phyloP scores from a whole-genome alignment of 2,113 vertebrate species.

The Ctenomys sociabilis region DNA sequence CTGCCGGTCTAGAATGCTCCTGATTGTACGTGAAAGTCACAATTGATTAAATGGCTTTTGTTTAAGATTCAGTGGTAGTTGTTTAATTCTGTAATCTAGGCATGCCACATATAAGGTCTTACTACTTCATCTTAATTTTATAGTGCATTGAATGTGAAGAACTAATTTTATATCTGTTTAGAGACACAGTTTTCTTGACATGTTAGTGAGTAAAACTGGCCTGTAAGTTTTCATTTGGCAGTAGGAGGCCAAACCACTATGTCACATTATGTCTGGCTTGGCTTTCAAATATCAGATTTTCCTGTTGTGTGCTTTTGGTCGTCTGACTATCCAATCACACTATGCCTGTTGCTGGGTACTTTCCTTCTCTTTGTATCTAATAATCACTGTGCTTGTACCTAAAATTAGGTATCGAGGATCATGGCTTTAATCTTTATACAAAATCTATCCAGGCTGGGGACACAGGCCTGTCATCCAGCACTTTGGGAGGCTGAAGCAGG shows the following conservation, averaged over 20 bases:
- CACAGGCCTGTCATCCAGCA: background rate
- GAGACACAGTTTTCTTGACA: background rate
- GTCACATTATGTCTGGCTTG: background rate
- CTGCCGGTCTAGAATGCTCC: background rate
- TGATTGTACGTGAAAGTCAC: background rate
- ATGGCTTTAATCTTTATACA: conserved; percentile 16
- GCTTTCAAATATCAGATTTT: background rate
- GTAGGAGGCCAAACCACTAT: background rate
- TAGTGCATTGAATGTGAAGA: background rate
- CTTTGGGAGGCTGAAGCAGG: background rate
- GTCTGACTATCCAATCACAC: background rate
- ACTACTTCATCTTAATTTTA: conserved; percentile 49
- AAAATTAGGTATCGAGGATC: background rate
- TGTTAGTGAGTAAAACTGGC: background rate
- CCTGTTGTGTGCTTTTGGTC: background rate
- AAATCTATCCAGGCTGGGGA: background rate
- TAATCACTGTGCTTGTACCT: conserved; percentile 2
- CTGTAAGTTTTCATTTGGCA: background rate
- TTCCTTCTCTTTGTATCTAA: background rate
- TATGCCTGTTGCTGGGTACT: background rate
- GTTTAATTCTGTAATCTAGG: conserved; percentile 29
- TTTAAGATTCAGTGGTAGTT: conserved; percentile 4
- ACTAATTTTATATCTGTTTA: background rate
- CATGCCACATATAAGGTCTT: background rate
- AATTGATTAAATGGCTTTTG: background rate